Percentiles rank a stretch among this genome's conserved stretches.
phyloP scores from a whole-genome alignment of 2,113 vertebrate genomes.

The Syngnathus floridae region DNA sequence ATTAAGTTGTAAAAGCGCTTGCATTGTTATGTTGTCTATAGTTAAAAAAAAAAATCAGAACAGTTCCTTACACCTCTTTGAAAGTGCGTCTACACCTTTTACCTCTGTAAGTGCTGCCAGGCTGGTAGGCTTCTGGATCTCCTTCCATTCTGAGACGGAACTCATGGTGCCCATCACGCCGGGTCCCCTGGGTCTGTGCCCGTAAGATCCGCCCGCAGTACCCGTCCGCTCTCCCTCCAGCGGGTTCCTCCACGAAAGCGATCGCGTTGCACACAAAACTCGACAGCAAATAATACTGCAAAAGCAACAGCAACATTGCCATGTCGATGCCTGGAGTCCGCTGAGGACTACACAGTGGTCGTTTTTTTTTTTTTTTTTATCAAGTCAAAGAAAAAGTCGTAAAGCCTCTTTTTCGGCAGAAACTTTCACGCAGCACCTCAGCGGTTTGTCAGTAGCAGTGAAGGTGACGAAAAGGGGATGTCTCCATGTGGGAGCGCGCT shows the following conservation, averaged over 20 bases:
- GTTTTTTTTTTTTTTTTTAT: constrained; percentile 8
- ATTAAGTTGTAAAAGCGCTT: too few relatives aligned
- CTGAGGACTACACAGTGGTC: not conserved
- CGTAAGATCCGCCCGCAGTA: constrained; percentile 88
- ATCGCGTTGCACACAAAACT: constrained; percentile 70
- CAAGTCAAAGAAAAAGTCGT: not conserved
- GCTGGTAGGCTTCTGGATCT: constrained; percentile 86
- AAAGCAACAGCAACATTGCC: constrained; percentile 68
- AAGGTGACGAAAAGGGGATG: constrained; percentile 15
- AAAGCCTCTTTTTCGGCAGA: constrained; percentile 4
- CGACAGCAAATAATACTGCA: constrained; percentile 72
- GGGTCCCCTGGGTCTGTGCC: constrained; percentile 82
- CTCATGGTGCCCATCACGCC: constrained; percentile 86
- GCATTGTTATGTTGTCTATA: not conserved
- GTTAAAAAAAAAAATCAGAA: not conserved
- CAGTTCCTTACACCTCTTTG: not conserved
- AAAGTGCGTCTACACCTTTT: constrained; percentile 18
- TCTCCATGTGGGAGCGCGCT: not conserved
- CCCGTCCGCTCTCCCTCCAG: constrained; percentile 79
- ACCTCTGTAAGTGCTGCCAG: constrained; percentile 90
- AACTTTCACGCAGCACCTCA: constrained; percentile 31
- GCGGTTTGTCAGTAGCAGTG: constrained; percentile 18
- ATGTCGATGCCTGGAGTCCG: constrained; percentile 50
- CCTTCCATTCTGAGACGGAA: constrained; percentile 91
- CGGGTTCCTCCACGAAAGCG: constrained; percentile 81